Conservation (phyloP, 2,113 vertebrate species). For the Penelope pileata region DNA sequence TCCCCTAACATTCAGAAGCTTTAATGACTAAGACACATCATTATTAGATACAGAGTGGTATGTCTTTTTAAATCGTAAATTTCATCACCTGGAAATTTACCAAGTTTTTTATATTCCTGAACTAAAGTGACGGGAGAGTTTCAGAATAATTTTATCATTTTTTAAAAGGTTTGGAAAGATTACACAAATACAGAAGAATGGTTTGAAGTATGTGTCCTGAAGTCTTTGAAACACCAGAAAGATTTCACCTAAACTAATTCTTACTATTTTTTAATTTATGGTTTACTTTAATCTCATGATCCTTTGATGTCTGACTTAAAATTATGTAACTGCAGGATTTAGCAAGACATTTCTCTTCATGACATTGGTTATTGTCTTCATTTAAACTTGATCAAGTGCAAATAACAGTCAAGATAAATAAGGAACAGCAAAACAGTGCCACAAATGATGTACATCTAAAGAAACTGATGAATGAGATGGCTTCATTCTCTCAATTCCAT, state of each 20-base stretch:
- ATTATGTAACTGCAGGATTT: background rate
- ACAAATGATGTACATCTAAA: accelerated
- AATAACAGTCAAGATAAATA: background rate
- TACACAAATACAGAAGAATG: background rate
- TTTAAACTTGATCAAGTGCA: background rate
- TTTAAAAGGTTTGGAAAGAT: background rate
- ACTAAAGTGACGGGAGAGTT: background rate
- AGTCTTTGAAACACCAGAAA: background rate
- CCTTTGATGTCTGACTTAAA: background rate
- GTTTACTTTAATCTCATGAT: background rate
- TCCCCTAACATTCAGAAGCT: background rate
- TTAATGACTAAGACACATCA: background rate
- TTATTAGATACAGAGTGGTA: background rate
- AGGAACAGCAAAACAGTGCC: background rate
- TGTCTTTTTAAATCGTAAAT: background rate
- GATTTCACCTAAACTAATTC: accelerated
- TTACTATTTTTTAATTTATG: background rate
- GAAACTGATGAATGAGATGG: background rate
- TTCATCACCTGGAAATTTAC: background rate
- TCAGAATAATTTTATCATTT: background rate
- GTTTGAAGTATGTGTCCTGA: background rate
- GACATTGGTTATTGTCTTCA: background rate
- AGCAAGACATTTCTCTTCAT: background rate
- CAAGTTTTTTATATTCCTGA: background rate
- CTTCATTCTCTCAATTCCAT: background rate